A percentile compares a stretch with the other conserved stretches of the same genome.
Evolutionary conservation across 1,140 invertebrate species (phyloP).

Genomic region (Schlechtendalia chinensis): DNA sequence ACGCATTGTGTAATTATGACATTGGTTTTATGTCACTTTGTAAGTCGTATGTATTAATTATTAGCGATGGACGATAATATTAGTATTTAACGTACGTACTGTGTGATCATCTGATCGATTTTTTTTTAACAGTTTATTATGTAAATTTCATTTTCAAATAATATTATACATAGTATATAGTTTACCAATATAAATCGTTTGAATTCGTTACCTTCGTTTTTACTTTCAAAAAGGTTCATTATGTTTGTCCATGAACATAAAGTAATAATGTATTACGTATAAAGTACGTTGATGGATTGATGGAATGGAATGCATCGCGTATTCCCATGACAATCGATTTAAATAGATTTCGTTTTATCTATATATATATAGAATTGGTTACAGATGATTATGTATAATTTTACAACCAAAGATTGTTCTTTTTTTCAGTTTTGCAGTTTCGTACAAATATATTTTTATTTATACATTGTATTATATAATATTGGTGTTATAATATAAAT

Average conservation of each 20-base stretch:
- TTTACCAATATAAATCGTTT: not conserved
- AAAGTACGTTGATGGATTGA: not conserved
- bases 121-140: too few relatives aligned
- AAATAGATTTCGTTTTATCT: not conserved
- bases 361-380: not conserved
- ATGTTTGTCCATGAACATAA: not conserved
- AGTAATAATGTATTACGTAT: not conserved
- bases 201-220: not conserved
- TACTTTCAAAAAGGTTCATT: constrained; percentile 13
- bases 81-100: not conserved
- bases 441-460: not conserved
- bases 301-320: not conserved
- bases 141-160: not conserved
- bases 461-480: not conserved
- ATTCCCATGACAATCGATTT: not conserved
- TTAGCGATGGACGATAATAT: not conserved
- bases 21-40: not conserved
- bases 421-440: not conserved
- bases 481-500: too few relatives aligned
- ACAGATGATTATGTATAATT: not conserved
- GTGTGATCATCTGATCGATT: too few relatives aligned
- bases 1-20: not conserved
- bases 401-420: not conserved
- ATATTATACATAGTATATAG: too few relatives aligned
- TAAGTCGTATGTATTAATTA: not conserved